These are phyloP conservation scores for Philereme vetulata DNA, from an alignment of 2,888 invertebrate genomes.

Conservation along the genomic window DNA sequence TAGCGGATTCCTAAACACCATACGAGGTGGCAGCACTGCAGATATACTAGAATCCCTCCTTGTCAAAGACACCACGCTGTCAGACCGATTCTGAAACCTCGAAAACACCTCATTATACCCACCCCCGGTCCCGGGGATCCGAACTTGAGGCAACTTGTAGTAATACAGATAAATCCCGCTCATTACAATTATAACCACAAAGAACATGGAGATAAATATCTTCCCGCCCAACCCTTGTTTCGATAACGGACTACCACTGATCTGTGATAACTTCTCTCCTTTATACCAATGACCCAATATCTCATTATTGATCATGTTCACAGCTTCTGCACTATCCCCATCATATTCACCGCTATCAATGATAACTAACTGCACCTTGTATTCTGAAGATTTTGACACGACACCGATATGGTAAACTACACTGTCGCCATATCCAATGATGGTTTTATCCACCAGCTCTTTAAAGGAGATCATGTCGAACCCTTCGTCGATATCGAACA, in stretches of 20 bases:
- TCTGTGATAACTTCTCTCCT: slow-evolving; percentile 47
- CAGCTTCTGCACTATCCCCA: slow-evolving; percentile 61
- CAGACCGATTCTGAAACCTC: slow-evolving; percentile 65
- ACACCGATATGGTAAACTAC: slow-evolving; percentile 64
- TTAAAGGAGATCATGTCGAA: slow-evolving; percentile 60
- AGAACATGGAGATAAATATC: slow-evolving; percentile 66
- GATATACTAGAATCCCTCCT: slow-evolving; percentile 61
- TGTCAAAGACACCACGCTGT: slow-evolving; percentile 71
- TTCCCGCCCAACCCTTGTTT: slow-evolving; percentile 59
- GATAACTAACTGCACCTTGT: slow-evolving; percentile 64
- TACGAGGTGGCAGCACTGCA: slow-evolving; percentile 47
- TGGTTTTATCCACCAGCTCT: slow-evolving; percentile 52
- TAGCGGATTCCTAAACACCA: slow-evolving; percentile 72
- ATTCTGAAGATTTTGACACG: slow-evolving; percentile 34
- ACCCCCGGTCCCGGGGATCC: slow-evolving; percentile 45
- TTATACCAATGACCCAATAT: slow-evolving; percentile 55
- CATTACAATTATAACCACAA: slow-evolving; percentile 57
- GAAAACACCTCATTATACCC: slow-evolving; percentile 51
- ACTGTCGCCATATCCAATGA: slow-evolving; percentile 50
- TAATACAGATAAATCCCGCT: slow-evolving; percentile 64
- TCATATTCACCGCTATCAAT: slow-evolving; percentile 66
- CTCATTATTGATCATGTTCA: slow-evolving; percentile 54
- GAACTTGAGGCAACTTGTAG: slow-evolving; percentile 55
- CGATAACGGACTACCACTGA: slow-evolving; percentile 65
- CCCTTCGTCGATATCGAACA: slow-evolving; percentile 55